Percentiles rank a stretch among this genome's conserved stretches.
phyloP scores from a whole-genome alignment of 53 echinoderm and acorn worm genomes.

The Echinarachnius parma region DNA sequence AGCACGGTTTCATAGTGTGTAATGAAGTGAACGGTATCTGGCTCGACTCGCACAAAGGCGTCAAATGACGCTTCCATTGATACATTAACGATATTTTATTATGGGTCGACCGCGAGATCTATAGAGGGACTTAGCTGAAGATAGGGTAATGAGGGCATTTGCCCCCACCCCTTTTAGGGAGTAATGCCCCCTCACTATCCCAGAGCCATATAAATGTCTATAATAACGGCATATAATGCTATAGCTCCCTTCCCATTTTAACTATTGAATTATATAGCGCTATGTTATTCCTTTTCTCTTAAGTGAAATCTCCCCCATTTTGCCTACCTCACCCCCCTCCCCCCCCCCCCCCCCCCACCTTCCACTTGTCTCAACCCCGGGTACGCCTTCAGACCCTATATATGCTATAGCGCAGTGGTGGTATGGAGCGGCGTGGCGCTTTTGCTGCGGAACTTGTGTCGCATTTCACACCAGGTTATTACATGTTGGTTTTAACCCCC shows the following conservation, averaged over 20 bases:
- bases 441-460: no score
- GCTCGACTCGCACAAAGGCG: constrained; percentile 13
- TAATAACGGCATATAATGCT: no score
- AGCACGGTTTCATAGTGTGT: constrained; percentile 32
- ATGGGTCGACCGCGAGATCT: not conserved
- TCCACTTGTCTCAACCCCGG: not conserved
- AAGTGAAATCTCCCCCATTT: no score
- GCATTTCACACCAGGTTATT: no score
- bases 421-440: no score
- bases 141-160: not conserved
- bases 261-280: no score
- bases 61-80: constrained; percentile 37
- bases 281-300: no score
- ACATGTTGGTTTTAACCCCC: no score
- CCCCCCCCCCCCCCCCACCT: not conserved
- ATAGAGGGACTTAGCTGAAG: constrained; percentile 1
- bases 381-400: constrained; percentile 31
- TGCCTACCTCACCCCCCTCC: no score
- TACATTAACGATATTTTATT: constrained; percentile 49
- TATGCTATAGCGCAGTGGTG: no score
- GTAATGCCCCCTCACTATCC: not conserved
- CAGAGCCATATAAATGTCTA: no score
- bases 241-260: no score
- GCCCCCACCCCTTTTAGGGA: not conserved
- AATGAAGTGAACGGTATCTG: constrained; percentile 34